Evolutionary conservation across 2,113 vertebrate species (phyloP), one percentile per base, ranked within the genome.

Genomic region (Rhea pennata): DNA sequence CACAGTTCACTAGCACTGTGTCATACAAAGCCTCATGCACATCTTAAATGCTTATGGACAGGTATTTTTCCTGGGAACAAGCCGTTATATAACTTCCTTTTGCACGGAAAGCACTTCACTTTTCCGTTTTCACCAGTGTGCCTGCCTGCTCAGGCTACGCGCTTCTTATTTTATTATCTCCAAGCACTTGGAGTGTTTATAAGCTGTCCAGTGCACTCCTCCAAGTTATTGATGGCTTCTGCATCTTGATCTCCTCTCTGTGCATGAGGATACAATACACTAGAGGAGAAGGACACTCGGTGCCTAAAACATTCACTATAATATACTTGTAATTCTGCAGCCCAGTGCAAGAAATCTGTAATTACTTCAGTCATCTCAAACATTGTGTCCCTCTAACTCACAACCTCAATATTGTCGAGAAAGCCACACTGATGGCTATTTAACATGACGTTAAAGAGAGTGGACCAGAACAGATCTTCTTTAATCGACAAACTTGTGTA

Each of bases 81-180:
- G 8, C 40, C 48, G 33, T 26, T 21, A 16, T 3, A 22, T 42
- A 65, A 24, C 36, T 51, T 65, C 31, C 40, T 59, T 29, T 21
- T 24, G 51, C n/a, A 31, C 36, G 36, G 36, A 36, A 36, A 36
- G 40, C 16, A 13, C 26, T 56, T 77, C 11, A 1, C 20, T 39
- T 11, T 61, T 44, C 46, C 12, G 2, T 44, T 51, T 20, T 46
- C 62, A 19, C 44, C 22, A 44, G 36, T 56, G 22, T 2, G 6
- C 33, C 40, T 16, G 26, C 39, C 44, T 69, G 26, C 73, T 58
- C 48, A 2, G 0, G 17, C 27, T 15, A 4, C 1, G 0, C n/a
- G 12, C 16, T 81, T 31, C 15, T 33, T 40, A 22, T 20, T 48
- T 65, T 44, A 31, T 61, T n/a, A 12, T 31, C n/a, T 40, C 54